Conservation (phyloP, 2,113 vertebrate genomes). For the Ceyx cyanopectus region DNA sequence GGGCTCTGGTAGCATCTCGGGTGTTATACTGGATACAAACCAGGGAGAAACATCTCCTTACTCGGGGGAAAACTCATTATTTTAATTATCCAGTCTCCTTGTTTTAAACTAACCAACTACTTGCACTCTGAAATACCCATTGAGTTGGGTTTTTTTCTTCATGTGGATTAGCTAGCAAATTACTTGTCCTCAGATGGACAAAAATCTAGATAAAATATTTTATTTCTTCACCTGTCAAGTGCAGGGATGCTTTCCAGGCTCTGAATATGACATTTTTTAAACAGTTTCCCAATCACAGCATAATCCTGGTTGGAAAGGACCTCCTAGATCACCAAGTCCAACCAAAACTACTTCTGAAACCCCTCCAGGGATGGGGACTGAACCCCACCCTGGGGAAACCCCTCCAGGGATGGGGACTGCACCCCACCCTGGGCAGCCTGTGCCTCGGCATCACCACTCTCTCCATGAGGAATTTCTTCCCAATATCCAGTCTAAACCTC, state of each 20-base stretch:
- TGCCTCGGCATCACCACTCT: too few species aligned
- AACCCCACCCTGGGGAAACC: too few species aligned
- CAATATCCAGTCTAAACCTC: too few species aligned
- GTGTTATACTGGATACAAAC: not conserved
- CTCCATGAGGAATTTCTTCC: too few species aligned
- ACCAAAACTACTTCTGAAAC: too few species aligned
- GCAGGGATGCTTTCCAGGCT: not conserved
- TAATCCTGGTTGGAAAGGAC: too few species aligned
- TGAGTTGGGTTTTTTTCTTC: not conserved
- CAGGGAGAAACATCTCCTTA: not conserved
- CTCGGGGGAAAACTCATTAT: not conserved
- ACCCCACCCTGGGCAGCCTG: too few species aligned
- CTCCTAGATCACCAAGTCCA: too few species aligned
- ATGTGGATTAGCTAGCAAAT: not conserved
- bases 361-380: too few species aligned
- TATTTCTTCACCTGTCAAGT: not conserved
- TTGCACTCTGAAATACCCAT: not conserved
- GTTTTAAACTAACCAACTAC: not conserved
- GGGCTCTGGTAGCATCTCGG: not conserved
- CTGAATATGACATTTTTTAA: accelerated
- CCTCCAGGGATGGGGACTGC: too few species aligned
- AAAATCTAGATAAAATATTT: not conserved
- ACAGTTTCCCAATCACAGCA: too few species aligned
- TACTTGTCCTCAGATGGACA: not conserved
- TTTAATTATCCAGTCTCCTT: not conserved